These are phyloP conservation scores for Urocynchramus pylzowi DNA, from an alignment of 2,113 vertebrate species.

Conservation along the genomic window DNA sequence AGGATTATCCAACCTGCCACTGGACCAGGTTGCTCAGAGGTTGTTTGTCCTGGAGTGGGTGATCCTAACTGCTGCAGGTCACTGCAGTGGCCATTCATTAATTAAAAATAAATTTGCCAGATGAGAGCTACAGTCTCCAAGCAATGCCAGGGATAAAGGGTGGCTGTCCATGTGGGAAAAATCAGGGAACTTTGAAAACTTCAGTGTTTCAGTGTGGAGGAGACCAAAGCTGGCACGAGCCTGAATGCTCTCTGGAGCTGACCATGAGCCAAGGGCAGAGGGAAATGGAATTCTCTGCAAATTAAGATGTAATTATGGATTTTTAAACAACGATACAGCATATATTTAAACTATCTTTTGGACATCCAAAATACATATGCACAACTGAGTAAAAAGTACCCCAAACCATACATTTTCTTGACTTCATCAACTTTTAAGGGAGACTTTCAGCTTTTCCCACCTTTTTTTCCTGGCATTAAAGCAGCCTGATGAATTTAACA, in stretches of 20 bases:
- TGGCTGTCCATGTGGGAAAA: background rate
- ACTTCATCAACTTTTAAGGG: constrained; percentile 6
- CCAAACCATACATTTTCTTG: background rate
- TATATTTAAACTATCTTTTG: background rate
- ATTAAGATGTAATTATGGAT: background rate
- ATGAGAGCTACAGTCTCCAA: background rate
- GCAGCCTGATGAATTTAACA: background rate
- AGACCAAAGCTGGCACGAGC: background rate
- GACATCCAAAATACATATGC: background rate
- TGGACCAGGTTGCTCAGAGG: background rate
- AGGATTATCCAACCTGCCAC: background rate
- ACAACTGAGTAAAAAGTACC: background rate
- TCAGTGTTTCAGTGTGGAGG: background rate
- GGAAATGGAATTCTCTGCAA: background rate
- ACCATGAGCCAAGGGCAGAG: background rate
- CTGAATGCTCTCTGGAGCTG: background rate
- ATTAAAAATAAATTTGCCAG: background rate
- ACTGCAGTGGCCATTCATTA: background rate
- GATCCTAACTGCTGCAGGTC: background rate
- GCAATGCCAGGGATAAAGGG: background rate
- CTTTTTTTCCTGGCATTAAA: background rate
- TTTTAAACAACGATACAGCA: background rate
- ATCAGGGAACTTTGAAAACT: rapidly evolving
- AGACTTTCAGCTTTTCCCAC: background rate
- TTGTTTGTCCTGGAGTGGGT: background rate